These are phyloP conservation scores for Sylvilagus bachmani DNA, from an alignment of 2,113 vertebrate genomes.

Conservation along the genomic window DNA sequence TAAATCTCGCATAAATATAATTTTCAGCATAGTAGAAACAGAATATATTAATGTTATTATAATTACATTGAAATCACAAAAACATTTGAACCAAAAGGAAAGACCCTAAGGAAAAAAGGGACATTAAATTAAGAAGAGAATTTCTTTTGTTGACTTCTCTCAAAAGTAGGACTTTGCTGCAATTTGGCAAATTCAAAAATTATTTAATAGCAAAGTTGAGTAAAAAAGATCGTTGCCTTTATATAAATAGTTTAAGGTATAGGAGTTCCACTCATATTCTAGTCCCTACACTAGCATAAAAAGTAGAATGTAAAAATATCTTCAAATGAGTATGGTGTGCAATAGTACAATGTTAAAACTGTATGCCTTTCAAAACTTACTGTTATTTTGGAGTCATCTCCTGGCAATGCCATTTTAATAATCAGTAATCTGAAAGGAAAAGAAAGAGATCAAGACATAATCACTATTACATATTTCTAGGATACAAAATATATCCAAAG, in stretches of 20 bases:
- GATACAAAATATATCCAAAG: not conserved
- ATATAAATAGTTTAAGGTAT: conserved; percentile 18
- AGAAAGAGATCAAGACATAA: not conserved
- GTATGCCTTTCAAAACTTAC: conserved; percentile 54
- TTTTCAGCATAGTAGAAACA: conserved; percentile 26
- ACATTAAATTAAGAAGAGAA: conserved; percentile 60
- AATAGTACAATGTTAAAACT: not conserved
- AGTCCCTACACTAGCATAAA: not conserved
- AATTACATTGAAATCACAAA: not conserved
- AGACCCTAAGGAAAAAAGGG: not conserved
- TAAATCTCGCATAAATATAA: conserved; percentile 11
- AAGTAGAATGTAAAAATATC: not conserved
- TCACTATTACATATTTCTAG: not conserved
- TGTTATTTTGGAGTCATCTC: conserved; percentile 9
- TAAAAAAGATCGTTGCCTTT: conserved; percentile 52
- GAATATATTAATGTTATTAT: not conserved
- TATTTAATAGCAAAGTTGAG: conserved; percentile 37
- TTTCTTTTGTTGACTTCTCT: conserved; percentile 55
- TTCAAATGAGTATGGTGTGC: not conserved
- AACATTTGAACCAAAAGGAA: conserved; percentile 32
- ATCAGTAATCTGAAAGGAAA: conserved; percentile 57
- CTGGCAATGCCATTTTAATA: not conserved
- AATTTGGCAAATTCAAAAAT: conserved; percentile 47
- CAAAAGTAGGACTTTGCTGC: conserved; percentile 25
- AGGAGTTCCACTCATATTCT: not conserved